These are phyloP conservation scores for Corynorhinus townsendii DNA, from an alignment of 2,113 vertebrate genomes.

Conservation along the genomic window DNA sequence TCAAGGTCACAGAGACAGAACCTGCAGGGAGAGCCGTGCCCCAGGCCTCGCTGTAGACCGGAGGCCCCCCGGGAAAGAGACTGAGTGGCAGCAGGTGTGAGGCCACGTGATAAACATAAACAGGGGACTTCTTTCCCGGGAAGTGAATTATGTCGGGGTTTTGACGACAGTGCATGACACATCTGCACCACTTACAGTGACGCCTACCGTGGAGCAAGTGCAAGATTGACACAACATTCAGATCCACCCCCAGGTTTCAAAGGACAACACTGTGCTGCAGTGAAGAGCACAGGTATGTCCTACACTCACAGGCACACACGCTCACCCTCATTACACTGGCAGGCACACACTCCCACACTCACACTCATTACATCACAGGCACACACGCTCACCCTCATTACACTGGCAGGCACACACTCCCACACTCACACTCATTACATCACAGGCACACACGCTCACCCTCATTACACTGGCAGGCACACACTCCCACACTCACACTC, in stretches of 20 bases:
- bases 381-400: no score
- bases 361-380: background rate
- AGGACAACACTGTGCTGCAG: background rate
- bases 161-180: background rate
- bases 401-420: background rate
- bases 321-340: background rate
- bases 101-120: fast-evolving
- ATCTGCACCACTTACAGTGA: fast-evolving
- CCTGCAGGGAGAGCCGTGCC: fast-evolving
- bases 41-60: fast-evolving
- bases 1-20: fast-evolving
- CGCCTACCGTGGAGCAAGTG: fast-evolving
- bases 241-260: background rate
- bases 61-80: fast-evolving
- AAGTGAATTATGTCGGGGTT: background rate
- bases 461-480: background rate
- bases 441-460: background rate
- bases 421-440: no score
- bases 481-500: no score
- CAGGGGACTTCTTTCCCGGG: fast-evolving
- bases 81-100: fast-evolving
- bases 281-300: fast-evolving
- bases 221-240: background rate
- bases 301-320: background rate
- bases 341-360: background rate